These are phyloP conservation scores for Periphyllus acericola DNA, from an alignment of 2,888 invertebrate genomes.

Conservation along the genomic window DNA sequence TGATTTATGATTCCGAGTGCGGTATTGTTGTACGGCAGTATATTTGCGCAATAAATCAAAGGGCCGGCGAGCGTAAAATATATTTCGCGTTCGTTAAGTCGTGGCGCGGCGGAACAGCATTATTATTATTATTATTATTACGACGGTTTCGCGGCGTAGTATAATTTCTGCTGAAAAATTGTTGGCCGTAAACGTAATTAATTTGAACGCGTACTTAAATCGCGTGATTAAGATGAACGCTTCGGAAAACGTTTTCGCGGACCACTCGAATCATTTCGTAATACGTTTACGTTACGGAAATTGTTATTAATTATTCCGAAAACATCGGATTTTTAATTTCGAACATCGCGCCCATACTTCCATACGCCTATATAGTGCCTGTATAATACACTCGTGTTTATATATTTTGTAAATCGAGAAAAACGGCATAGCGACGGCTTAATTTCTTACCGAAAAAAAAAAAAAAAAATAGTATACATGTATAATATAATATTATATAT, in stretches of 20 bases:
- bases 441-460: not conserved
- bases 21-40: not conserved
- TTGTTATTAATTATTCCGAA: conserved; percentile 26
- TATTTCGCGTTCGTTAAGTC: not conserved
- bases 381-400: not conserved
- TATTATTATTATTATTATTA: too few relatives aligned
- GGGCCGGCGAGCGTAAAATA: not conserved
- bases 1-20: conserved; percentile 23
- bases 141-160: not conserved
- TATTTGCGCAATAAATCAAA: conserved; percentile 31
- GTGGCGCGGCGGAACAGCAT: too few relatives aligned
- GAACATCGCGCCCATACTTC: not conserved
- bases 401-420: not conserved
- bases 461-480: not conserved
- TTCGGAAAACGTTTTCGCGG: conserved; percentile 1
- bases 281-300: not conserved
- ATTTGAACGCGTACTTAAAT: conserved; percentile 7
- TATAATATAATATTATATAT: too few relatives aligned
- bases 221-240: not conserved
- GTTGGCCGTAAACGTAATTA: conserved; percentile 32
- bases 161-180: conserved; percentile 24
- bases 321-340: conserved; percentile 12
- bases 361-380: too few relatives aligned
- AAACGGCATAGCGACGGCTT: not conserved
- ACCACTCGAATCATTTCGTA: conserved; percentile 14